Evolutionary conservation across 2,888 invertebrate genomes (phyloP).

Genomic region (Sarcophaga variegata): DNA sequence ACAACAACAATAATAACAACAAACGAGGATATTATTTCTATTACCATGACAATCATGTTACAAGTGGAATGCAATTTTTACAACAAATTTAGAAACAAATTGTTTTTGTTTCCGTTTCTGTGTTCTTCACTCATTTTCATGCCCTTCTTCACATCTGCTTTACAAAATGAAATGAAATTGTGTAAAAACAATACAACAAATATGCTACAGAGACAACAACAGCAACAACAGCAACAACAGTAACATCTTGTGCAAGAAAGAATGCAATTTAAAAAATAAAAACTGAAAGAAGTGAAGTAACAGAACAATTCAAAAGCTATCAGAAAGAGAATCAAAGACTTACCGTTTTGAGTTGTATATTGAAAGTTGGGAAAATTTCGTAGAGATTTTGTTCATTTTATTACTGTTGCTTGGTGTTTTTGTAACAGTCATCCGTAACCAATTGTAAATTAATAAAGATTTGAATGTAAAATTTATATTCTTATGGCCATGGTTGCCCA

Average conservation of each 20-base stretch:
- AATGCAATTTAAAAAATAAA: not conserved
- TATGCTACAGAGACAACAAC: slow-evolving; percentile 11
- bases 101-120: not conserved
- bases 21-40: slow-evolving; percentile 5
- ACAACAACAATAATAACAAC: not conserved
- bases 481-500: too few species aligned
- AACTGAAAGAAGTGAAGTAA: not conserved
- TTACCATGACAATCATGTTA: slow-evolving; percentile 44
- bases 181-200: slow-evolving; percentile 24
- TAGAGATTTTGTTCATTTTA: not conserved
- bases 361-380: slow-evolving; percentile 22
- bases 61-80: not conserved
- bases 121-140: slow-evolving; percentile 1
- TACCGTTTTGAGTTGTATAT: too few species aligned
- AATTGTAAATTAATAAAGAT: not conserved
- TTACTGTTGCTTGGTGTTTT: not conserved
- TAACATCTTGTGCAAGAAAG: not conserved
- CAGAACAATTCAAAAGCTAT: not conserved
- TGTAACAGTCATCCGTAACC: not conserved
- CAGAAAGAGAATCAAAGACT: not conserved
- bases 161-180: slow-evolving; percentile 41
- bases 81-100: not conserved
- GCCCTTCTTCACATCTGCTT: not conserved
- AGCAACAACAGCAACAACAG: not conserved
- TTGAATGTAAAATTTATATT: not conserved